These are phyloP conservation scores for Campoplex capitator DNA, from an alignment of 2,888 invertebrate genomes.

Conservation along the genomic window DNA sequence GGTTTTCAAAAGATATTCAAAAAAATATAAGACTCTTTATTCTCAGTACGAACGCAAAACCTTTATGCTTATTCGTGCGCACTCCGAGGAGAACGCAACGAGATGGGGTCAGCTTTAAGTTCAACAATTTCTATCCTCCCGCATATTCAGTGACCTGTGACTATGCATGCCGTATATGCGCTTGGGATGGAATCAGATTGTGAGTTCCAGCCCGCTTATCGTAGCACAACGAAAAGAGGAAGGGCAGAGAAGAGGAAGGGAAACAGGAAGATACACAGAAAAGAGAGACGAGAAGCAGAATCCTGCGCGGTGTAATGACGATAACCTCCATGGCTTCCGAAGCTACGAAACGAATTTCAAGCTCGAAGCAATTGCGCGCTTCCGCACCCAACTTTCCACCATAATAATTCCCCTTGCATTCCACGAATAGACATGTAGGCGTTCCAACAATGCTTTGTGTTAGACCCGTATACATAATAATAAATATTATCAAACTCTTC, in stretches of 20 bases:
- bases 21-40: neutral
- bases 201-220: conserved; percentile 59
- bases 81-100: conserved; percentile 23
- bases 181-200: conserved; percentile 49
- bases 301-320: conserved; percentile 78
- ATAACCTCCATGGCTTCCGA: conserved; percentile 80
- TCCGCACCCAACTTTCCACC: conserved; percentile 25
- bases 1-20: neutral
- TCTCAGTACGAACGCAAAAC: neutral
- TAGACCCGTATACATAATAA: conserved; percentile 35
- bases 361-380: conserved; percentile 46
- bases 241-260: conserved; percentile 33
- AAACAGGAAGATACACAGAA: conserved; percentile 65
- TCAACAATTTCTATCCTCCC: conserved; percentile 51
- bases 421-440: conserved; percentile 21
- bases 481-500: neutral
- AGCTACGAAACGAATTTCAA: conserved; percentile 74
- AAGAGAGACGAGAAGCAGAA: conserved; percentile 72
- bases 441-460: conserved; percentile 50
- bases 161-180: conserved; percentile 34
- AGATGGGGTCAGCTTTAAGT: conserved; percentile 50
- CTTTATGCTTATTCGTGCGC: conserved; percentile 19
- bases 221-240: conserved; percentile 31
- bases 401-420: conserved; percentile 40
- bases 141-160: conserved; percentile 45